A percentile compares a stretch with the other conserved stretches of the same genome.
These are phyloP conservation scores for Erethizon dorsatum DNA, from an alignment of 2,797 vertebrate genomes.

Conservation along the genomic window DNA sequence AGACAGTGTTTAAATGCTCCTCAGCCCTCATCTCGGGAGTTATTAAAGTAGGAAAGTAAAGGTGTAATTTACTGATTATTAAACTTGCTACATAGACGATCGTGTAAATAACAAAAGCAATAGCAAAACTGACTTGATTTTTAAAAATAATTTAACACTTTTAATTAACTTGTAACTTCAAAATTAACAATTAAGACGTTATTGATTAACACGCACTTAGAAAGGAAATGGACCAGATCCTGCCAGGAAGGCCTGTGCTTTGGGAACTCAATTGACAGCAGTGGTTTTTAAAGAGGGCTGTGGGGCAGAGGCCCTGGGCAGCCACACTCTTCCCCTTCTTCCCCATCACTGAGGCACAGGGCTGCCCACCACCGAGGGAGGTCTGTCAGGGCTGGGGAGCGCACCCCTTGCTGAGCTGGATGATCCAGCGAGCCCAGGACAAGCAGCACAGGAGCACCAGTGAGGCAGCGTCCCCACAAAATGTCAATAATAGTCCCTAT, in stretches of 20 bases:
- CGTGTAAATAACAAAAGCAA: conserved; percentile 64
- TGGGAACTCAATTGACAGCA: background rate
- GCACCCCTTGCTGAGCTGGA: background rate
- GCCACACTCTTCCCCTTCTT: background rate
- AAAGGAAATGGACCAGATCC: conserved; percentile 66
- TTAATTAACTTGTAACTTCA: conserved; percentile 56
- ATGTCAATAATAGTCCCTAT: background rate
- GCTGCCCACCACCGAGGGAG: background rate
- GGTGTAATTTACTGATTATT: conserved; percentile 9
- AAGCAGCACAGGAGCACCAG: background rate
- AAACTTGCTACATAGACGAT: conserved; percentile 57
- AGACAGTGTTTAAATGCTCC: background rate
- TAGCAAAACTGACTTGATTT: conserved; percentile 65
- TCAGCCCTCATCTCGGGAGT: background rate
- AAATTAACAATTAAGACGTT: conserved; percentile 59
- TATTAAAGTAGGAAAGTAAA: conserved; percentile 66
- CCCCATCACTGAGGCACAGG: background rate
- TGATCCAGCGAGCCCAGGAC: background rate
- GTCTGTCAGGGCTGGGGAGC: background rate
- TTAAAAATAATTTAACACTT: conserved; percentile 18
- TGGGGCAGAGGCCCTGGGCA: background rate
- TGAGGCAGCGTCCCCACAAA: background rate
- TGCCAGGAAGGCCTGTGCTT: background rate
- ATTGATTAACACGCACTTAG: background rate
- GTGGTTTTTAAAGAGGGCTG: background rate